A percentile compares a stretch with the other conserved stretches of the same genome.
Conservation (phyloP, 2,797 vertebrate species). For the Falco naumanni region DNA sequence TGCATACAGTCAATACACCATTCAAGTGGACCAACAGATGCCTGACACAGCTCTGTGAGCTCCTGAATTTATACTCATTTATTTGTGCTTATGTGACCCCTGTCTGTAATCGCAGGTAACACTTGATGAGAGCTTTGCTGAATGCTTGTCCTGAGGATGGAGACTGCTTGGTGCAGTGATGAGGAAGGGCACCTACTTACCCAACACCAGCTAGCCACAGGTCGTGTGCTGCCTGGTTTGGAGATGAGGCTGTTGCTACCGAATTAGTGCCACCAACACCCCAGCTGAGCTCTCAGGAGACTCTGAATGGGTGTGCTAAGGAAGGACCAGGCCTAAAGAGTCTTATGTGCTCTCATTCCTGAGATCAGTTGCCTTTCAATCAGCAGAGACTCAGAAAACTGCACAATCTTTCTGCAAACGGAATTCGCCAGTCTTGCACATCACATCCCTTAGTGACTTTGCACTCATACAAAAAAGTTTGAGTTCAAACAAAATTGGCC, state of each 20-base stretch:
- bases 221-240: background rate
- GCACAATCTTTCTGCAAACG: background rate
- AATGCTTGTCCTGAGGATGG: background rate
- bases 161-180: background rate
- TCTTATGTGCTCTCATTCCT: background rate
- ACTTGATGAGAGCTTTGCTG: background rate
- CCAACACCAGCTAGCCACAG: rapidly evolving
- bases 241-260: background rate
- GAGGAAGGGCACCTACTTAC: background rate
- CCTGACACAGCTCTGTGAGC: background rate
- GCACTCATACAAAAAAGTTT: background rate
- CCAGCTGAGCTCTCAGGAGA: background rate
- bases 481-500: background rate
- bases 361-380: background rate
- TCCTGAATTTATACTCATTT: background rate
- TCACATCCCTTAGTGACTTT: background rate
- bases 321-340: background rate
- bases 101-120: background rate
- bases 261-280: background rate
- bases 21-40: background rate
- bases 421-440: background rate
- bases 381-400: background rate
- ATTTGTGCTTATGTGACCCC: background rate
- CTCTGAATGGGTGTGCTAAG: background rate
- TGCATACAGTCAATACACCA: too few species aligned